Conservation (phyloP, 1,140 invertebrate genomes). For the Ericerus pela region DNA sequence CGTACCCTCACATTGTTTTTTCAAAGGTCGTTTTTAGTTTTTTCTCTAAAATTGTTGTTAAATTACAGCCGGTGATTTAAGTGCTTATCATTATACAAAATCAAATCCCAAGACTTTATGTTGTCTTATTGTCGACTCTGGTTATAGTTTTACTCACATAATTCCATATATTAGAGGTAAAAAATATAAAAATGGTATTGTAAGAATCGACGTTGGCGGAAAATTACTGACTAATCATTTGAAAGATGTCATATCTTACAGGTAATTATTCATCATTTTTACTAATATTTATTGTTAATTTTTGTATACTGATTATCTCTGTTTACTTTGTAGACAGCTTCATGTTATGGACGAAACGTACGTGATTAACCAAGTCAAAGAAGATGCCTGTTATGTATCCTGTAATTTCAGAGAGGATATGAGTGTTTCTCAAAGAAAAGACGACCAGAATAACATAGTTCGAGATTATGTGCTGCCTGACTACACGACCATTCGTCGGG, state of each 20-base stretch:
- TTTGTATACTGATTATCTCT: background rate
- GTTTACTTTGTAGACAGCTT: slow-evolving; percentile 53
- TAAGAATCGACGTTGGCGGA: slow-evolving; percentile 86
- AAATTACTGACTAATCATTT: slow-evolving; percentile 96
- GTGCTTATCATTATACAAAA: slow-evolving; percentile 38
- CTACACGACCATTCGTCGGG: slow-evolving; percentile 70
- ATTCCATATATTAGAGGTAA: slow-evolving; percentile 86
- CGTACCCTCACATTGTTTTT: slow-evolving; percentile 18
- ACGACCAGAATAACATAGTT: slow-evolving; percentile 46
- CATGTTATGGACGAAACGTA: slow-evolving; percentile 99
- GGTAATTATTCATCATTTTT: slow-evolving; percentile 23
- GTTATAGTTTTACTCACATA: slow-evolving; percentile 92
- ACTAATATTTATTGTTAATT: background rate
- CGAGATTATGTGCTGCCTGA: slow-evolving; percentile 93
- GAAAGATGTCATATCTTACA: slow-evolving; percentile 93
- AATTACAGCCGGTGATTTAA: slow-evolving; percentile 35
- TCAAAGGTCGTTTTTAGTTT: background rate
- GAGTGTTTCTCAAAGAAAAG: slow-evolving; percentile 49
- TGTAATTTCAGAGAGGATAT: slow-evolving; percentile 74
- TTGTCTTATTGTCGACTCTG: slow-evolving; percentile 79
- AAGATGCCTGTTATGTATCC: slow-evolving; percentile 92
- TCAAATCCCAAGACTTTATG: slow-evolving; percentile 41
- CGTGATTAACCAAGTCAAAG: slow-evolving; percentile 97
- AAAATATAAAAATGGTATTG: slow-evolving; percentile 57
- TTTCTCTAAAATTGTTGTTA: background rate